Evolutionary conservation across 2,888 invertebrate genomes (phyloP).

Genomic region (Diploptera punctata): DNA sequence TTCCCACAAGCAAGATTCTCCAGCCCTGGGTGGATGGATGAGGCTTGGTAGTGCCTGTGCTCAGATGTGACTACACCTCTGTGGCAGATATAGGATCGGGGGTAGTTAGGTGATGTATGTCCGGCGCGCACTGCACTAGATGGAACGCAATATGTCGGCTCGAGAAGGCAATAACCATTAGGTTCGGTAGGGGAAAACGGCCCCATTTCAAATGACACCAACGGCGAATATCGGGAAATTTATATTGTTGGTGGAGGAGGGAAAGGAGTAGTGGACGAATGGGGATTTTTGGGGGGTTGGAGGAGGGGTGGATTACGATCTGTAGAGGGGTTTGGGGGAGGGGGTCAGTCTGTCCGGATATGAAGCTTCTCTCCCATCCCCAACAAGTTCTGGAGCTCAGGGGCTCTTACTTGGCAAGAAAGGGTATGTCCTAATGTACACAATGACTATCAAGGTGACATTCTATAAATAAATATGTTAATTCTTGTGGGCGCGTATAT

Average conservation of each 20-base stretch:
- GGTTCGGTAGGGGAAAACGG: slow-evolving; percentile 48
- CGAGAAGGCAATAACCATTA: slow-evolving; percentile 68
- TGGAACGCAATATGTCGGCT: slow-evolving; percentile 66
- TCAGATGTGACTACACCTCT: neutral
- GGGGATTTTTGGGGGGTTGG: slow-evolving; percentile 19
- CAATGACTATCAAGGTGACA: no score
- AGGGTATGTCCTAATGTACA: no score
- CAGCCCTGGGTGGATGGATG: no score
- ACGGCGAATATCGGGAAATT: slow-evolving; percentile 66
- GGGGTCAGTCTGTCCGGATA: slow-evolving; percentile 37
- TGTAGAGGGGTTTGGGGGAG: no score
- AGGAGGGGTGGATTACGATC: slow-evolving; percentile 39
- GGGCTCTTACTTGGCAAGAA: no score
- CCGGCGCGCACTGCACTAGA: slow-evolving; percentile 65
- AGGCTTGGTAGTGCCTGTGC: no score
- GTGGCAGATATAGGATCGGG: neutral
- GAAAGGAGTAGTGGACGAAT: slow-evolving; percentile 12
- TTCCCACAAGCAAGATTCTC: no score
- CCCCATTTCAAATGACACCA: slow-evolving; percentile 66
- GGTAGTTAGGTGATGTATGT: slow-evolving; percentile 58
- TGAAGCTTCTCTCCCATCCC: slow-evolving; percentile 36
- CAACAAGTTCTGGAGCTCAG: no score
- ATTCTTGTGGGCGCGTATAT: no score
- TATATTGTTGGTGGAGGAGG: slow-evolving; percentile 53
- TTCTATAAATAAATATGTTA: no score